Evolutionary conservation across 2,113 vertebrate genomes (phyloP), one percentile per base, ranked within the genome.

Genomic region (Gavialis gangeticus): DNA sequence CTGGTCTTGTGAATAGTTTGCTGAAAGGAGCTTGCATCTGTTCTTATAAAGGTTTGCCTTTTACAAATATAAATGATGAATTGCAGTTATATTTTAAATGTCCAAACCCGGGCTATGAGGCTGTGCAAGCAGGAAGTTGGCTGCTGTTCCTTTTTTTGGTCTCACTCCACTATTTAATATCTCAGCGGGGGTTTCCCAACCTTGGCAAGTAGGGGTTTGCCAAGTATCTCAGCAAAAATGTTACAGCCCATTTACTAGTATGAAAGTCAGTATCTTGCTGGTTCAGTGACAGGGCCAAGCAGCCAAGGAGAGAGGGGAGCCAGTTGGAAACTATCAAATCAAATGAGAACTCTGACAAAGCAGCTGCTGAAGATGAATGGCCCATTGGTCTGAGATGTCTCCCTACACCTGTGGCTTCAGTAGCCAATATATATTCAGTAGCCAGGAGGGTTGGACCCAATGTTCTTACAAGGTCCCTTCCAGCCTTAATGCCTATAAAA

Each of bases 91-190:
- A 81, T 56, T 69, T 27, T 46, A 59, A 69, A 54, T 30, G 56
- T 86, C 69, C 64, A 46, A 19, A 59, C 46, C 59, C 1, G 5
- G n/a, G 17, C 24, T 79, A 25, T 2, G 75, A 75, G 76, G 79
- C 25, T 1, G 0, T 6, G 17, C 0, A 0, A 30, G 56, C 67
- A 85, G 59, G 37, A 75, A 12, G 3, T 0, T 2, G 27, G 55
- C 63, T 88, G 84, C 19, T 0, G 1, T 12, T 25, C 28, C 46
- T 3, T 46, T 1, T 1, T 59, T 46, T 87, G 83, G 66, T 21
- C 34, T 57, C 2, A 11, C 4, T 88, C 54, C 6, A 2, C n/a
- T 92, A 73, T 87, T 67, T 91, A 90, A 83, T 92, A 79, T 58
- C 87, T 82, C 57, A 27, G 84, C 67, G 37, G 87, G 87, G 85